Evolutionary conservation across 2,888 invertebrate species (phyloP).

Genomic region (Pseudolycoriella hygida): DNA sequence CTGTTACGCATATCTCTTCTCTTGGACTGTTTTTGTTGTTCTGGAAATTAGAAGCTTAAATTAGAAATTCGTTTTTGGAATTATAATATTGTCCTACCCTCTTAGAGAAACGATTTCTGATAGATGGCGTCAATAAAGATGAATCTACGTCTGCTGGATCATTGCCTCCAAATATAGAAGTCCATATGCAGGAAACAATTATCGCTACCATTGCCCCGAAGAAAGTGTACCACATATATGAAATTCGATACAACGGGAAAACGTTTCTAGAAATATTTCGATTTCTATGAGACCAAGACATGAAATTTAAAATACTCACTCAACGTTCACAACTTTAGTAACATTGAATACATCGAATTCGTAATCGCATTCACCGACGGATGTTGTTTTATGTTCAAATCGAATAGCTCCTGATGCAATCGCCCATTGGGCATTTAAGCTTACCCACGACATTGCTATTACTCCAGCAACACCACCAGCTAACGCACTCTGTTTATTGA

Average conservation of each 20-base stretch:
- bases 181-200: constrained; percentile 24
- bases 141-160: constrained; percentile 38
- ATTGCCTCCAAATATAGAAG: constrained; percentile 27
- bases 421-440: constrained; percentile 42
- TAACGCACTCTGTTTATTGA: constrained; percentile 33
- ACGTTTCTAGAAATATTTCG: constrained; percentile 17
- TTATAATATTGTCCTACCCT: no score
- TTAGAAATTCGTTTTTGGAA: no score
- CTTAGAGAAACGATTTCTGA: constrained; percentile 30
- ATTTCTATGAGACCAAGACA: background rate
- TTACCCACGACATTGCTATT: constrained; percentile 39
- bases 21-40: no score
- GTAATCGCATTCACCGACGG: constrained; percentile 43
- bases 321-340: background rate
- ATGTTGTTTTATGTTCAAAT: constrained; percentile 47
- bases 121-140: constrained; percentile 44
- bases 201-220: constrained; percentile 38
- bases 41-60: no score
- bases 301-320: background rate
- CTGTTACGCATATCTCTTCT: no score
- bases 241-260: constrained; percentile 43
- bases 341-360: constrained; percentile 28
- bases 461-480: constrained; percentile 39
- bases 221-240: constrained; percentile 65
- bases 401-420: constrained; percentile 40